Evolutionary conservation across 2,888 invertebrate species (phyloP).

Genomic region (Sesamia inferens): DNA sequence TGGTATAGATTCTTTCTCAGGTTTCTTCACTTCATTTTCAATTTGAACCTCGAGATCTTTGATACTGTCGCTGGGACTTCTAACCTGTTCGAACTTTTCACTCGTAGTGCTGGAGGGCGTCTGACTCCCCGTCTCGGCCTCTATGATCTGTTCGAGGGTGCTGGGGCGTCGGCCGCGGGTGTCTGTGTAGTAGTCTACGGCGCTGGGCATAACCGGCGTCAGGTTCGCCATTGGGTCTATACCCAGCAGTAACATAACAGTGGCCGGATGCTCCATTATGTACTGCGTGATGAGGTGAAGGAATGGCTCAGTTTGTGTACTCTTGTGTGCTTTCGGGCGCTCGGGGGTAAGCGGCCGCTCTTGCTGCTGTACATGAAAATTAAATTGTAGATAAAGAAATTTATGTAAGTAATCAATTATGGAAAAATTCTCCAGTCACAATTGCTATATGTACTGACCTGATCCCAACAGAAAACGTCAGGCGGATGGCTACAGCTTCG

Average conservation of each 20-base stretch:
- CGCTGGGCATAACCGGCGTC: constrained; percentile 80
- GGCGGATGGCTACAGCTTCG: constrained; percentile 96
- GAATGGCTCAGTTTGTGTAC: constrained; percentile 92
- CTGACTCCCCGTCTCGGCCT: constrained; percentile 85
- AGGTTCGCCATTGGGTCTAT: constrained; percentile 91
- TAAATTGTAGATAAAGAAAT: constrained; percentile 3
- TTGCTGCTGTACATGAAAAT: constrained; percentile 73
- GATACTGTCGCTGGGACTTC: constrained; percentile 79
- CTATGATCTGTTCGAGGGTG: constrained; percentile 85
- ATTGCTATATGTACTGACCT: constrained; percentile 73
- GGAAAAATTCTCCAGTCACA: neutral
- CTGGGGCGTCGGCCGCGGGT: constrained; percentile 81
- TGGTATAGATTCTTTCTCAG: constrained; percentile 78
- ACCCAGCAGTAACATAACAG: constrained; percentile 93
- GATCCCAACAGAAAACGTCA: constrained; percentile 95
- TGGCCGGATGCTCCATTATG: constrained; percentile 93
- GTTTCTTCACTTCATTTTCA: constrained; percentile 77
- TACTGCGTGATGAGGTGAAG: constrained; percentile 91
- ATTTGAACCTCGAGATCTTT: constrained; percentile 77
- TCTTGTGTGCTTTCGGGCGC: constrained; percentile 79
- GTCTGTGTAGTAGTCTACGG: constrained; percentile 85
- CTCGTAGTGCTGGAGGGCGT: constrained; percentile 85
- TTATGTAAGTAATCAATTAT: neutral
- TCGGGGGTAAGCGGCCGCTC: constrained; percentile 84
- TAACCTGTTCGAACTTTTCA: constrained; percentile 77